Percentiles rank a stretch among this genome's conserved stretches.
Evolutionary conservation across 2,888 invertebrate species (phyloP).

Genomic region (Operophtera brumata): DNA sequence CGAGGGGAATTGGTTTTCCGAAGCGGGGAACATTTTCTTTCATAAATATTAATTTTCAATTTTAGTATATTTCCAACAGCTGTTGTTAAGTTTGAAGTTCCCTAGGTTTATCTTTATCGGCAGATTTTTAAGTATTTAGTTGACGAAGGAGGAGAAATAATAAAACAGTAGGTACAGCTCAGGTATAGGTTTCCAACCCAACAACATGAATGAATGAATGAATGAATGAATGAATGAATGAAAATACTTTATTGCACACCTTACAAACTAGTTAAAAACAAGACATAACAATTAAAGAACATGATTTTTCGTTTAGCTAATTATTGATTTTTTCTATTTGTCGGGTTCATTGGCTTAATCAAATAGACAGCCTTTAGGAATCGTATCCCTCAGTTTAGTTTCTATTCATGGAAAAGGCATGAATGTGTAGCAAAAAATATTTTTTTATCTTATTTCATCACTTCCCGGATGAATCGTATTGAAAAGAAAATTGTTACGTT

Average conservation of each 20-base stretch:
- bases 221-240: no score
- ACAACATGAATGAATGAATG: no score
- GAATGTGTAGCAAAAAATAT: not conserved
- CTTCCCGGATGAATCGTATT: not conserved
- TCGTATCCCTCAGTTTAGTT: conserved; percentile 8
- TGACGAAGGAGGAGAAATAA: no score
- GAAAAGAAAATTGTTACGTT: not conserved
- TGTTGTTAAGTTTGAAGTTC: not conserved
- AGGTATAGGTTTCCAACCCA: no score
- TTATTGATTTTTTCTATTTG: conserved; percentile 22
- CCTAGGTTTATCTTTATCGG: not conserved
- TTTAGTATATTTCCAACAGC: not conserved
- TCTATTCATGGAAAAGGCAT: conserved; percentile 6
- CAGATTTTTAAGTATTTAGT: no score
- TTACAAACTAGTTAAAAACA: no score
- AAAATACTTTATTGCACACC: no score
- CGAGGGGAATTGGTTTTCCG: conserved; percentile 21
- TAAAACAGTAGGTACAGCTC: no score
- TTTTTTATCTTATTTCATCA: conserved; percentile 7
- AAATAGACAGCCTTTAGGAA: conserved; percentile 24
- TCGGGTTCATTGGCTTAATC: conserved; percentile 24
- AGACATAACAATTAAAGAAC: no score
- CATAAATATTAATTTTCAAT: conserved; percentile 9
- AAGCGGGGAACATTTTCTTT: conserved; percentile 7
- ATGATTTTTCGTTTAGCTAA: no score